A percentile compares a stretch with the other conserved stretches of the same genome.
These are phyloP conservation scores for Lepilemur ruficaudatus DNA, from an alignment of 2,797 vertebrate genomes.

Conservation along the genomic window DNA sequence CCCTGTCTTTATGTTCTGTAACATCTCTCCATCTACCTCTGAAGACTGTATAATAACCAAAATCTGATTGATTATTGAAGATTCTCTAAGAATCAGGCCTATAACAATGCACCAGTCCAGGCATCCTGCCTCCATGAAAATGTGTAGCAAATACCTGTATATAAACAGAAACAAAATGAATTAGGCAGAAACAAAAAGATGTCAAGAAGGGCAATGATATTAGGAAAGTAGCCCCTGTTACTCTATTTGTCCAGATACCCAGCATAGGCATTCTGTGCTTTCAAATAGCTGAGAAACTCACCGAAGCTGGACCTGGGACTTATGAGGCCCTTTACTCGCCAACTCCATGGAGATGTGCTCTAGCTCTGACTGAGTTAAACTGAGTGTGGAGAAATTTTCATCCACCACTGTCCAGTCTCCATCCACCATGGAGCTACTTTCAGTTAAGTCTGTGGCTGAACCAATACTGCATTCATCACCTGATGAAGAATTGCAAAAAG, in stretches of 20 bases:
- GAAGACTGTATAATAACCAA: slow-evolving; percentile 91
- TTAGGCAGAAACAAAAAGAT: background rate
- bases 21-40: slow-evolving; percentile 91
- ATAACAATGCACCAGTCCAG: slow-evolving; percentile 97
- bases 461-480: slow-evolving; percentile 98
- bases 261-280: background rate
- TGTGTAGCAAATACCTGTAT: slow-evolving; percentile 94
- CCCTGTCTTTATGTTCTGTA: slow-evolving; percentile 92
- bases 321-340: slow-evolving; percentile 97
- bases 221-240: background rate
- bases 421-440: slow-evolving; percentile 98
- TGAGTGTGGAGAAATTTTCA: slow-evolving; percentile 94
- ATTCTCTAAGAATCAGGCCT: slow-evolving; percentile 95
- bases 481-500: slow-evolving; percentile 79
- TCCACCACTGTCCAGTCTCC: slow-evolving; percentile 99
- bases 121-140: slow-evolving; percentile 98
- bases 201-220: background rate
- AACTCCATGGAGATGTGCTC: slow-evolving; percentile 98
- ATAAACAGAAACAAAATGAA: slow-evolving; percentile 25
- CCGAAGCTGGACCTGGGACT: slow-evolving; percentile 98
- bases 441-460: slow-evolving; percentile 97
- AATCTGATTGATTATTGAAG: slow-evolving; percentile 93
- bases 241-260: background rate
- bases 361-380: slow-evolving; percentile 95
- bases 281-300: slow-evolving; percentile 76